A percentile compares a stretch with the other conserved stretches of the same genome.
phyloP scores from a whole-genome alignment of 2,888 invertebrate species.

The Tipula helvola region DNA sequence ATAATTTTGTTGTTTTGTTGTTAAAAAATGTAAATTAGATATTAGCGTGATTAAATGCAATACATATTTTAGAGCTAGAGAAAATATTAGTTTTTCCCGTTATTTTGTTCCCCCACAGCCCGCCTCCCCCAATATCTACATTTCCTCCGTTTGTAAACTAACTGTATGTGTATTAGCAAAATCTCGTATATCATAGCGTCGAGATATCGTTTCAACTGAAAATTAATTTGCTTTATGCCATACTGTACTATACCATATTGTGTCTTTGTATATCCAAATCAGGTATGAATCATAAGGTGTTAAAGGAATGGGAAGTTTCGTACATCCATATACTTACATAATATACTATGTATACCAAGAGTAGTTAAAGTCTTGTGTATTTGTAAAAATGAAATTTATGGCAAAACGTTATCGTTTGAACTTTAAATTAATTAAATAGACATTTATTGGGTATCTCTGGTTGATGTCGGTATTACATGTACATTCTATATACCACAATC shows the following conservation, averaged over 20 bases:
- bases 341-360: not conserved
- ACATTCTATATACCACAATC: not conserved
- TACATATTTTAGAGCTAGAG: not conserved
- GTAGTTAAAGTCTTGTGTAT: not conserved
- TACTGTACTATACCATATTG: not conserved
- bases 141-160: not conserved
- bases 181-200: not conserved
- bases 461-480: constrained; percentile 4
- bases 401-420: not conserved
- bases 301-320: not conserved
- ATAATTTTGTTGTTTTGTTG: not conserved
- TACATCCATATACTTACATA: not conserved
- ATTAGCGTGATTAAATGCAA: constrained; percentile 4
- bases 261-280: not conserved
- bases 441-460: not conserved
- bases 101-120: not conserved
- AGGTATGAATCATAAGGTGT: not conserved
- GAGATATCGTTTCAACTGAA: not conserved
- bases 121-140: not conserved
- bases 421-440: constrained; percentile 4
- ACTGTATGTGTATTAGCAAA: not conserved
- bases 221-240: not conserved
- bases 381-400: not conserved
- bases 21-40: not conserved
- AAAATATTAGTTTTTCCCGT: not conserved